These are phyloP conservation scores for Anthoptus insignis DNA, from an alignment of 2,888 invertebrate species.

Conservation along the genomic window DNA sequence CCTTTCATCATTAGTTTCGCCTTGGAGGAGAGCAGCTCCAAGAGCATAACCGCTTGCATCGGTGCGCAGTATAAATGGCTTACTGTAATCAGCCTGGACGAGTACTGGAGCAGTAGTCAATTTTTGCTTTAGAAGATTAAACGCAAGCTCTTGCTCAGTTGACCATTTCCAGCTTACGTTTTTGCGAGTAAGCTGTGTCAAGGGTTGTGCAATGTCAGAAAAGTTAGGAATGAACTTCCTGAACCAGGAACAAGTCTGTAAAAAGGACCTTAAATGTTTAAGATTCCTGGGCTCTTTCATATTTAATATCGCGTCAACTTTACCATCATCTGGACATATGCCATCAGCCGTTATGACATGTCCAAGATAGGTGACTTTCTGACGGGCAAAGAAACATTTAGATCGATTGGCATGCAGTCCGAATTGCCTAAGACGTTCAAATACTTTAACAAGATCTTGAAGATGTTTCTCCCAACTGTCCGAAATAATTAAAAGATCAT, in stretches of 20 bases:
- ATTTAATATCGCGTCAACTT: slow-evolving; percentile 41
- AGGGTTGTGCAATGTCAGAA: slow-evolving; percentile 52
- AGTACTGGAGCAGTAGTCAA: slow-evolving; percentile 50
- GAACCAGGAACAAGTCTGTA: slow-evolving; percentile 58
- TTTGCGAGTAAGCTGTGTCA: slow-evolving; percentile 55
- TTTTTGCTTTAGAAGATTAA: slow-evolving; percentile 33
- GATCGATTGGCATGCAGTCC: slow-evolving; percentile 52
- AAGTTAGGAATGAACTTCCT: slow-evolving; percentile 53
- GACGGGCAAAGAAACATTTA: slow-evolving; percentile 49
- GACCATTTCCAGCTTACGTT: slow-evolving; percentile 52
- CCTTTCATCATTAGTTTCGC: slow-evolving; percentile 46
- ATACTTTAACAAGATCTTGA: slow-evolving; percentile 50
- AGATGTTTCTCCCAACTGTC: slow-evolving; percentile 49
- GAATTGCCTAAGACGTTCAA: slow-evolving; percentile 48
- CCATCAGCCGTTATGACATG: slow-evolving; percentile 47
- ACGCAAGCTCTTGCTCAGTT: slow-evolving; percentile 37
- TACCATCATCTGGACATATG: slow-evolving; percentile 42
- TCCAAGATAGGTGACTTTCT: slow-evolving; percentile 45
- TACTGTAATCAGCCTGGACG: slow-evolving; percentile 47
- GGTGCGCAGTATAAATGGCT: slow-evolving; percentile 55
- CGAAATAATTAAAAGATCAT: slow-evolving; percentile 56
- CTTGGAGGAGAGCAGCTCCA: slow-evolving; percentile 53
- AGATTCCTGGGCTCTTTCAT: slow-evolving; percentile 45
- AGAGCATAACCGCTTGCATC: slow-evolving; percentile 55
- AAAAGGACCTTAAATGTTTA: slow-evolving; percentile 46